These are phyloP conservation scores for Antheraea pernyi DNA, from an alignment of 1,140 invertebrate species.

Conservation along the genomic window DNA sequence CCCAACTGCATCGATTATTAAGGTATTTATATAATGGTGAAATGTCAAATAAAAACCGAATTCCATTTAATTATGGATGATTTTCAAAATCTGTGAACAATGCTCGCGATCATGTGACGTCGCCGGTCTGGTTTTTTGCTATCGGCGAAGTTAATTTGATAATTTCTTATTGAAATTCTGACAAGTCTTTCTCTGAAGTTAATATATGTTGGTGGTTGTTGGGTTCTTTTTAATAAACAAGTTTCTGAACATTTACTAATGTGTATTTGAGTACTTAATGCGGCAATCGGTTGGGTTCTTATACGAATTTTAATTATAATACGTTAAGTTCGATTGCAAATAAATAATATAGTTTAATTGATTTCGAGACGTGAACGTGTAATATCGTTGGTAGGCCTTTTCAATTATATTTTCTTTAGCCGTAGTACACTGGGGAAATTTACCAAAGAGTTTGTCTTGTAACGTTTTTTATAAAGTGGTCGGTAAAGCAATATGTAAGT, in stretches of 20 bases:
- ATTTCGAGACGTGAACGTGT: background rate
- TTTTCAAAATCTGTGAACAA: slow-evolving; percentile 78
- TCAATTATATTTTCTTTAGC: too few relatives aligned
- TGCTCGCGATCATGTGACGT: slow-evolving; percentile 66
- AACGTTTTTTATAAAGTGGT: too few relatives aligned
- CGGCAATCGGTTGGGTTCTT: background rate
- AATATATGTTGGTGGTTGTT: background rate
- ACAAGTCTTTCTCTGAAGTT: slow-evolving; percentile 28
- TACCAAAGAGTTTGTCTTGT: too few relatives aligned
- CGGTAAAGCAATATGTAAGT: too few relatives aligned
- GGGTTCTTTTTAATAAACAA: background rate
- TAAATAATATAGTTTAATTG: background rate
- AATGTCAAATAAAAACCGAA: slow-evolving; percentile 63
- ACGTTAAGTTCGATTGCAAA: background rate
- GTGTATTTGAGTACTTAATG: background rate
- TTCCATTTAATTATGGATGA: slow-evolving; percentile 77
- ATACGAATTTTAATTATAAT: background rate
- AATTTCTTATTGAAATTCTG: slow-evolving; percentile 67
- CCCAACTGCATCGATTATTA: slow-evolving; percentile 23
- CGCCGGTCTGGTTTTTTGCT: slow-evolving; percentile 49
- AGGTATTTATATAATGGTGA: slow-evolving; percentile 71
- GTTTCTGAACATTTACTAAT: background rate
- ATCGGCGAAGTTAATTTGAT: slow-evolving; percentile 73
- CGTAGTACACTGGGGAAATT: too few relatives aligned
- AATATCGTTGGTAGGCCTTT: too few relatives aligned